These are phyloP conservation scores for Peucedramus taeniatus DNA, from an alignment of 2,113 vertebrate species.

Conservation along the genomic window DNA sequence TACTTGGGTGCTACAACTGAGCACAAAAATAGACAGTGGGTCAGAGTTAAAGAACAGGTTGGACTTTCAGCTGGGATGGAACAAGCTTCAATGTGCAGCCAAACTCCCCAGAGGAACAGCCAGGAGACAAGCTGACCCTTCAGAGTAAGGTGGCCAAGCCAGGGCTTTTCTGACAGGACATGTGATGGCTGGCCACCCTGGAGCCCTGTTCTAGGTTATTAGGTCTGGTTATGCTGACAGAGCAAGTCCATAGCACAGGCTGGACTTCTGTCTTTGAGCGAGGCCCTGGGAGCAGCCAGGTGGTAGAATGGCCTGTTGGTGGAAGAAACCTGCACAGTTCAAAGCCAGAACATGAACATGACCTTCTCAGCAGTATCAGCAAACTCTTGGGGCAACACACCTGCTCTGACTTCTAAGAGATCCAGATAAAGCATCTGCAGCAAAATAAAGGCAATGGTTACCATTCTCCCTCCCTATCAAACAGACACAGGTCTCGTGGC, in stretches of 20 bases:
- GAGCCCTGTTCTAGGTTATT: background rate
- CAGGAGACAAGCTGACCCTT: background rate
- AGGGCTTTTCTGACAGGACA: background rate
- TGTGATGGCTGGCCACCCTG: fast-evolving
- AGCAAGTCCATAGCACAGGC: background rate
- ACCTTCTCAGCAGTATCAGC: background rate
- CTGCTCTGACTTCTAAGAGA: background rate
- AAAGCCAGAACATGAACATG: background rate
- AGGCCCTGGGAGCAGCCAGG: background rate
- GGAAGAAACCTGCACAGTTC: background rate
- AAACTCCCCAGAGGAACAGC: background rate
- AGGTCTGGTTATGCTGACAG: background rate
- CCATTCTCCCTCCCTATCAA: background rate
- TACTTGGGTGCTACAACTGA: slow-evolving; percentile 73
- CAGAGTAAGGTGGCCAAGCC: background rate
- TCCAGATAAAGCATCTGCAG: background rate
- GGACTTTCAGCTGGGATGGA: background rate
- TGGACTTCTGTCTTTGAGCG: background rate
- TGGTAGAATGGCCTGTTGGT: background rate
- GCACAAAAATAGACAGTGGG: background rate
- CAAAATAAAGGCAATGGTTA: background rate
- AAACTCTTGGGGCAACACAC: background rate
- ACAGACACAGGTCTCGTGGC: background rate
- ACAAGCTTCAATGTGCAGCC: background rate
- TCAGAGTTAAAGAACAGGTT: background rate